These are phyloP conservation scores for Zhengitettix transpicula DNA, from an alignment of 2,888 invertebrate species.

Conservation along the genomic window DNA sequence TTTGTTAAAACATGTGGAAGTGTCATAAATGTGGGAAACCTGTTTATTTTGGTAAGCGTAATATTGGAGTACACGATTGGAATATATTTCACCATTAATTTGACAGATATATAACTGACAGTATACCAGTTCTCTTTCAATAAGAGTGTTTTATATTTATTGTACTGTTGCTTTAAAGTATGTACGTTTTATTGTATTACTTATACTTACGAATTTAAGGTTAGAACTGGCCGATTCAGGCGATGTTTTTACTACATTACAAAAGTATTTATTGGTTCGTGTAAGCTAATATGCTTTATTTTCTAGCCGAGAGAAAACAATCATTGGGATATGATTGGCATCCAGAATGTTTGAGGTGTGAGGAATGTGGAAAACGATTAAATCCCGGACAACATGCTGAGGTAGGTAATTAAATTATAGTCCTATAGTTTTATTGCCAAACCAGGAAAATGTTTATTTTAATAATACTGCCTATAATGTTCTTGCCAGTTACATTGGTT, in stretches of 20 bases:
- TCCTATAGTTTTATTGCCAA: neutral
- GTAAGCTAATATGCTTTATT: neutral
- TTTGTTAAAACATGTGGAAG: slow-evolving; percentile 45
- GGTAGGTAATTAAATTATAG: slow-evolving; percentile 22
- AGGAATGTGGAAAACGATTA: slow-evolving; percentile 64
- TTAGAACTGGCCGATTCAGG: no score
- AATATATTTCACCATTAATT: neutral
- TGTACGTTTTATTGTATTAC: no score
- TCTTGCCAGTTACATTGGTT: neutral
- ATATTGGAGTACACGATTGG: neutral
- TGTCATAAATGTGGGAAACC: slow-evolving; percentile 70
- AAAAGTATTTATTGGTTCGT: neutral
- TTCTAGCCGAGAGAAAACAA: slow-evolving; percentile 65
- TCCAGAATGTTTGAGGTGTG: slow-evolving; percentile 66
- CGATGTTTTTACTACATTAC: no score
- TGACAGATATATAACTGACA: neutral
- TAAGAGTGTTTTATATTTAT: no score
- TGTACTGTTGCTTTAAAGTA: no score
- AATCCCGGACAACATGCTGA: slow-evolving; percentile 75
- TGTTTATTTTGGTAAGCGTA: slow-evolving; percentile 52
- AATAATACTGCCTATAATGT: no score
- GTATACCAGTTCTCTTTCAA: no score
- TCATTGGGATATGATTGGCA: slow-evolving; percentile 79
- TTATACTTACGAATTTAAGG: no score
- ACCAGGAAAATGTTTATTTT: no score